A percentile compares a stretch with the other conserved stretches of the same genome.
Evolutionary conservation across 2,113 vertebrate genomes (phyloP).

Genomic region (Tragelaphus buxtoni): DNA sequence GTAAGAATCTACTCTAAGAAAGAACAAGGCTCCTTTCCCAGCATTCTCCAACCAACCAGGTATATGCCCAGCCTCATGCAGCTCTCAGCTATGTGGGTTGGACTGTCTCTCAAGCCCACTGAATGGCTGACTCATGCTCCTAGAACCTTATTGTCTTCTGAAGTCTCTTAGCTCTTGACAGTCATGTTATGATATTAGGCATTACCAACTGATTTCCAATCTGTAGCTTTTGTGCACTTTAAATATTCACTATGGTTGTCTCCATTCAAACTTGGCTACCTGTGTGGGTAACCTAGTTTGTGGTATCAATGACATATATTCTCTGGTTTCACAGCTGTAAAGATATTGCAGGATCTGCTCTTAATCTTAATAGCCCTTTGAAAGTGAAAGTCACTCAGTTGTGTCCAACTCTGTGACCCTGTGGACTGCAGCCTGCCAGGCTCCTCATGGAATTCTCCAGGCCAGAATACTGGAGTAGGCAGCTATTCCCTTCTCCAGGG

Average conservation of each 20-base stretch:
- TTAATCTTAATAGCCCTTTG: background rate
- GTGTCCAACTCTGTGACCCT: background rate
- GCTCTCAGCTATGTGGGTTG: background rate
- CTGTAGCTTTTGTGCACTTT: background rate
- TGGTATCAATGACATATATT: background rate
- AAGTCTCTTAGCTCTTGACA: background rate
- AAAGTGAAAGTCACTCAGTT: background rate
- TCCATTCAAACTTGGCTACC: background rate
- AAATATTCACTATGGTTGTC: background rate
- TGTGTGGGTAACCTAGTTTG: background rate
- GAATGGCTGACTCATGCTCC: background rate
- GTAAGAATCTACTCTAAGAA: background rate
- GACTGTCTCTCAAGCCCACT: background rate
- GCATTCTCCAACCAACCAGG: background rate
- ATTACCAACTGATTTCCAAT: background rate
- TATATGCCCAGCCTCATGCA: background rate
- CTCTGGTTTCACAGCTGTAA: background rate
- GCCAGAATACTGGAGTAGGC: background rate
- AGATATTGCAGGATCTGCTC: background rate
- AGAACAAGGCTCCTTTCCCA: background rate
- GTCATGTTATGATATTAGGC: background rate
- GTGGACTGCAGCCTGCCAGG: background rate
- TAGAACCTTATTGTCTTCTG: background rate
- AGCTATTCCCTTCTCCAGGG: background rate
- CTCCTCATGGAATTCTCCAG: background rate